Evolutionary conservation across 2,113 vertebrate genomes (phyloP).

Genomic region (Chloropsis cyanopogon): DNA sequence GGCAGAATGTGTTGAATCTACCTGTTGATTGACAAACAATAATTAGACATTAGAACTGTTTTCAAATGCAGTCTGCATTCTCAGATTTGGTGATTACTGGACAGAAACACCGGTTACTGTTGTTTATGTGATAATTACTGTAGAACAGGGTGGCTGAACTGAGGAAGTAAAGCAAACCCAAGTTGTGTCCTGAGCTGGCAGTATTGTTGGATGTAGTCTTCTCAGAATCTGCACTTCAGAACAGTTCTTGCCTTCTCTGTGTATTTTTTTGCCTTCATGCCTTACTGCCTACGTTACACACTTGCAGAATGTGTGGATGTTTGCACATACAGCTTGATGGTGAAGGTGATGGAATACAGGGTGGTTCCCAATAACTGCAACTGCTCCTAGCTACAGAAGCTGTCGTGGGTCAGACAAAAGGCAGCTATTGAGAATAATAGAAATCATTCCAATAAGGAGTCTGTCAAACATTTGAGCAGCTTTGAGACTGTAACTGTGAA

Average conservation of each 20-base stretch:
- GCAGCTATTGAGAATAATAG: neutral
- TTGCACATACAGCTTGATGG: neutral
- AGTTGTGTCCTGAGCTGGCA: neutral
- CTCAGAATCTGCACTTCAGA: neutral
- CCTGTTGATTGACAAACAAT: neutral
- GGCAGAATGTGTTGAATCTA: neutral
- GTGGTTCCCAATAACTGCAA: neutral
- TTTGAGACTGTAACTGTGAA: neutral
- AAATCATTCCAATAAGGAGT: neutral
- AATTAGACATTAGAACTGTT: neutral
- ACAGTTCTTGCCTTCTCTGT: rapidly evolving
- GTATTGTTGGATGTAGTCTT: neutral
- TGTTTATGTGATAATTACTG: neutral
- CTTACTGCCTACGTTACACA: neutral
- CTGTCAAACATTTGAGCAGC: neutral
- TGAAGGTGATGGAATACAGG: neutral
- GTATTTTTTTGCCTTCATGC: rapidly evolving
- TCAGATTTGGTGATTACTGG: neutral
- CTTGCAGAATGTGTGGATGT: neutral
- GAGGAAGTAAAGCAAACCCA: neutral
- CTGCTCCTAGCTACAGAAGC: neutral
- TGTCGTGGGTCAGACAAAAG: neutral
- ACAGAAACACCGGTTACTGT: neutral
- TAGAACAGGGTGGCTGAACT: neutral
- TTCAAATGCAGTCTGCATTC: neutral